A percentile compares a stretch with the other conserved stretches of the same genome.
Conservation (phyloP, 92 coral and sea anemone species). For the Zoanthus gigantus region DNA sequence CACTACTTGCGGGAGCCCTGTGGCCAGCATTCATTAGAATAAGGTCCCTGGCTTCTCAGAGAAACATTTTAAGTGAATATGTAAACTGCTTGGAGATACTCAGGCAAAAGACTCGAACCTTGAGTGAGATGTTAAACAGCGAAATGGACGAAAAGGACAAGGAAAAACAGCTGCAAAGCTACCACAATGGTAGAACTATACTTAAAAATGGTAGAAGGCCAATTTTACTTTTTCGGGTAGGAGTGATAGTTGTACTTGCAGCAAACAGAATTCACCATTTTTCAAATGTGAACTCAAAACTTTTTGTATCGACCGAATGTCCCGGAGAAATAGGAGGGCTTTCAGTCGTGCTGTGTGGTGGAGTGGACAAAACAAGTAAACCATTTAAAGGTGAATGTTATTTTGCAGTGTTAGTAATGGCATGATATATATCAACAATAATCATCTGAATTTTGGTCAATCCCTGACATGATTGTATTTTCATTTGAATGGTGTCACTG, state of each 20-base stretch:
- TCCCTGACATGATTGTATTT: too few species aligned
- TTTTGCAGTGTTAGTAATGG: too few species aligned
- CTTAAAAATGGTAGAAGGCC: constrained; percentile 77
- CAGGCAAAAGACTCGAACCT: constrained; percentile 78
- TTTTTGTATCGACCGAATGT: constrained; percentile 82
- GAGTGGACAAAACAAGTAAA: constrained; percentile 44
- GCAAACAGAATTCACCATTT: constrained; percentile 87
- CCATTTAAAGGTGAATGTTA: constrained; percentile 76
- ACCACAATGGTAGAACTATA: constrained; percentile 21
- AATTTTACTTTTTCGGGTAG: constrained; percentile 84
- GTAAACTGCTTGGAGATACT: constrained; percentile 72
- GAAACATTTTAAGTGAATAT: constrained; percentile 82
- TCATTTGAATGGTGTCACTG: too few species aligned
- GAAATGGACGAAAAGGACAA: constrained; percentile 77
- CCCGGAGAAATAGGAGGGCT: constrained; percentile 92
- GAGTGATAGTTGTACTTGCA: constrained; percentile 91
- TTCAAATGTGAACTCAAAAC: constrained; percentile 68
- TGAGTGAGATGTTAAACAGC: constrained; percentile 88
- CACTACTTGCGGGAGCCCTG: constrained; percentile 91
- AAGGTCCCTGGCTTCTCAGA: constrained; percentile 83
- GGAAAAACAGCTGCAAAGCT: constrained; percentile 50
- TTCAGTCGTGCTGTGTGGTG: constrained; percentile 83
- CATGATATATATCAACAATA: too few species aligned
- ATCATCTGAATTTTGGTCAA: too few species aligned
- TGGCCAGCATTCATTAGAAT: constrained; percentile 94